Base-by-base conservation (phyloP, 2,113 vertebrate species). In the Nannobrachium achirus region DNA sequence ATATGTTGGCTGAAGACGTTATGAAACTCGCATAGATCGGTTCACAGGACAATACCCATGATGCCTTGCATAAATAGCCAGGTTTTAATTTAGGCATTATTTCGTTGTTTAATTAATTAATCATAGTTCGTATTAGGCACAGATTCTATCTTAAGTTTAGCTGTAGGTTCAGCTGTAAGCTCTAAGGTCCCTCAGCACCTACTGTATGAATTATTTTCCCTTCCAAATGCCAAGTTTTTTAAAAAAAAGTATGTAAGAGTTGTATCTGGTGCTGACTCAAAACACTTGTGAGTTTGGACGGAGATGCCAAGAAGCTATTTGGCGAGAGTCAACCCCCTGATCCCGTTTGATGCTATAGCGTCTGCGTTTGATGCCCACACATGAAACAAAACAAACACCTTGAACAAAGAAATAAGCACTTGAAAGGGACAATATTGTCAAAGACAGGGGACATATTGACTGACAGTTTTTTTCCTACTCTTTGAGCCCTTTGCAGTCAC, bases 361-460 rank as follows among this genome's bases (percentile, higher is more conserved):
- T 46, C 40, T 0, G 8, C 2, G 59, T 86, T 84, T 81, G 75
- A 83, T 85, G 63, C 19, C 0, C 39, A 62, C 19, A 76, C 71
- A 72, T 65, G 66, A 81, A 79, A 85, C 64, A 69, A 55, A 68
- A 62, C 58, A 61, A 76, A 73, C 66, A 56, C 45, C 33, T 57
- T 75, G 58, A 77, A 63, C 56, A 74, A 46, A 55, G 51, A 79
- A 84, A 79, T 60, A 61, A 78, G 20, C 64, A 75, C 61, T 78
- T 82, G 68, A 85, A 81, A 82, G 68, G 63, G 41, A 70, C 67
- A 56, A 68, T 70, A 52, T 49, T 52, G 79, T 79, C 57, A 71
- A 72, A 78, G 76, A 60, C n/a, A 42, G 18, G 33, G 51, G 63
- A 72, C 69, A 63, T 68, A 80, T 56, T 74, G 81, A 90, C 75